Percentiles rank a stretch among this genome's conserved stretches.
These are phyloP conservation scores for Phrynocephalus guinanensis DNA, from an alignment of 2,797 vertebrate species.

Conservation along the genomic window DNA sequence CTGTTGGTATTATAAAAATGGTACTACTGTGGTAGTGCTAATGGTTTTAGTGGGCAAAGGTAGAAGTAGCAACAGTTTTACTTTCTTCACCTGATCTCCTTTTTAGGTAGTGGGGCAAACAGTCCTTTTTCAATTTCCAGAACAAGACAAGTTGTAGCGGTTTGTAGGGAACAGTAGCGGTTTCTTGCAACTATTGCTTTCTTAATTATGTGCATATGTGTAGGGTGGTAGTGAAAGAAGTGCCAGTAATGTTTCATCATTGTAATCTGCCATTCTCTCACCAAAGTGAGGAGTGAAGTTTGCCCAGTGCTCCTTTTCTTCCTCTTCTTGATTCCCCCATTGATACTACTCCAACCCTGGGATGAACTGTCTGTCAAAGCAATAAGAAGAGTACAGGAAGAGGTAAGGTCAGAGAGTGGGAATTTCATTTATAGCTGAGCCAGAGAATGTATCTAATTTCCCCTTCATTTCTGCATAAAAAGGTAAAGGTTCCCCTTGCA, in stretches of 20 bases:
- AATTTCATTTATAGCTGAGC: neutral
- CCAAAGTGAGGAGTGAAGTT: neutral
- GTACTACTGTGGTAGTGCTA: neutral
- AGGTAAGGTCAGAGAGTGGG: neutral
- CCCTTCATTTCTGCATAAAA: neutral
- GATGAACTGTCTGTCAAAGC: neutral
- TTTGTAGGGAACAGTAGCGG: neutral
- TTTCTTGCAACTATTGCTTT: neutral
- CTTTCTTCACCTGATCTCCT: neutral
- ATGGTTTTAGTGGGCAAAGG: neutral
- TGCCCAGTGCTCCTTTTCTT: neutral
- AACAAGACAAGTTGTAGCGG: neutral
- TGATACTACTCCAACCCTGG: neutral
- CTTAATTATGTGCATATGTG: too few species aligned
- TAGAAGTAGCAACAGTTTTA: neutral
- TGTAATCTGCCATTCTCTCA: too few species aligned
- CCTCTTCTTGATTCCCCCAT: neutral
- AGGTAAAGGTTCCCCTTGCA: too few species aligned
- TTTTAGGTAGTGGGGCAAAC: too few species aligned
- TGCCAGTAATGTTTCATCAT: neutral
- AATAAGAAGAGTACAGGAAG: neutral
- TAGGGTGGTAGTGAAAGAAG: neutral
- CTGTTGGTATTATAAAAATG: neutral
- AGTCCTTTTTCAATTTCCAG: neutral
- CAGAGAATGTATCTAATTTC: neutral